Evolutionary conservation across 2,113 vertebrate species (phyloP), one percentile per base, ranked within the genome.

Genomic region (Ovibos moschatus): DNA sequence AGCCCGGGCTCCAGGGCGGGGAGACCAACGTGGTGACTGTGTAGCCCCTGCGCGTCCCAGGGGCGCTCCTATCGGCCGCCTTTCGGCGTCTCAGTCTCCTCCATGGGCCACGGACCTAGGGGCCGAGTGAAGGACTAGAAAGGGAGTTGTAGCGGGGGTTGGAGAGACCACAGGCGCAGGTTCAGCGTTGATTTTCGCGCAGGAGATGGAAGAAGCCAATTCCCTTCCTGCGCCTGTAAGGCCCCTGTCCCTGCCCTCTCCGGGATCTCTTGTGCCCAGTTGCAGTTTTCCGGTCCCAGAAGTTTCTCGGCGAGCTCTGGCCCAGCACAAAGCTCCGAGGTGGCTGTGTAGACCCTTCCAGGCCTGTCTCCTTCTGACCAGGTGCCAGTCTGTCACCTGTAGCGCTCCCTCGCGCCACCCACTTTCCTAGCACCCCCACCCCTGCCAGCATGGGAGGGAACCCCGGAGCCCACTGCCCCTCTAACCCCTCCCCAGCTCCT

Each of bases 301-400:
- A 97, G 94, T 93, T 97, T 98, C 57, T 74, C 14, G 1, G 62
- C 0, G 12, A 94, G 60, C 84, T 45, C 28, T 53, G 88, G 8
- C 64, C 13, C 53, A 17, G 13, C 64, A 21, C 64, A 50, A 28
- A 78, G 23, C 89, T 62, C 14, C 2, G 8, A 16, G 10, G 17
- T 45, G 87, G 33, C 51, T 0, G 1, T 23, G 27, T 30, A 12
- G 53, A 67, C 28, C 27, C 43, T 33, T 53, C 74, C 25, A 45
- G 64, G 40, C 40, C 27, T 57, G 23, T 8, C 40, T 23, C 7
- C n/a, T 2, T 3, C 12, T 5, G 55, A 36, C 50, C 43, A 2
- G 21, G 21, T 17, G 78, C n/a, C 1, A 71, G 40, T 30, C 62
- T 47, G 15, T 64, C 7, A 2, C 88, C 47, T 90, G 84, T 71